phyloP scores from a whole-genome alignment of 2,888 invertebrate genomes.

The Habroteleia sp. region DNA sequence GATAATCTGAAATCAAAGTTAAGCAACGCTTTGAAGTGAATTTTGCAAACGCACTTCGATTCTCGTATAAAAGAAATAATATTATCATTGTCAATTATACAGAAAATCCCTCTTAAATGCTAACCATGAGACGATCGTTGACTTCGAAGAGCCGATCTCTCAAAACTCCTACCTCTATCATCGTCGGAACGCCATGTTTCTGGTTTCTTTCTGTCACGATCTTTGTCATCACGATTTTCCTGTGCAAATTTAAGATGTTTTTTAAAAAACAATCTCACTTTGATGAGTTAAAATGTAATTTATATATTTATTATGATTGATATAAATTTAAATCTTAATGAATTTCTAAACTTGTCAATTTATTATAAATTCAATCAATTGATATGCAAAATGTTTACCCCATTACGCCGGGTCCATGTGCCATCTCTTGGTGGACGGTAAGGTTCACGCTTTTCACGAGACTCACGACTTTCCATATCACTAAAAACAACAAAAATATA shows the following conservation, averaged over 20 bases:
- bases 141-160: conserved; percentile 67
- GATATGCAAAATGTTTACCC: conserved; percentile 69
- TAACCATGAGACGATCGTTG: conserved; percentile 61
- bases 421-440: conserved; percentile 66
- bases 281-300: no score
- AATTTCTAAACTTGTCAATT: no score
- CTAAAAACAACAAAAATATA: neutral
- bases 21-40: no score
- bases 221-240: conserved; percentile 75
- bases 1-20: conserved; percentile 19
- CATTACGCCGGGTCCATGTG: conserved; percentile 76
- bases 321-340: no score
- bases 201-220: conserved; percentile 67
- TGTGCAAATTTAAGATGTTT: conserved; percentile 61
- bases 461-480: conserved; percentile 15
- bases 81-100: no score
- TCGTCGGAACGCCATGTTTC: conserved; percentile 75
- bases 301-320: no score
- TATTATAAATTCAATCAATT: no score
- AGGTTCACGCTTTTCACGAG: conserved; percentile 44
- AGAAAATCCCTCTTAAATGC: no score
- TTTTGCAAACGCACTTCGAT: no score
- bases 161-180: conserved; percentile 70
- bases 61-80: conserved; percentile 9
- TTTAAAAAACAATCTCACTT: neutral